Conservation (phyloP, 2,797 vertebrate species). For the Morus bassanus region DNA sequence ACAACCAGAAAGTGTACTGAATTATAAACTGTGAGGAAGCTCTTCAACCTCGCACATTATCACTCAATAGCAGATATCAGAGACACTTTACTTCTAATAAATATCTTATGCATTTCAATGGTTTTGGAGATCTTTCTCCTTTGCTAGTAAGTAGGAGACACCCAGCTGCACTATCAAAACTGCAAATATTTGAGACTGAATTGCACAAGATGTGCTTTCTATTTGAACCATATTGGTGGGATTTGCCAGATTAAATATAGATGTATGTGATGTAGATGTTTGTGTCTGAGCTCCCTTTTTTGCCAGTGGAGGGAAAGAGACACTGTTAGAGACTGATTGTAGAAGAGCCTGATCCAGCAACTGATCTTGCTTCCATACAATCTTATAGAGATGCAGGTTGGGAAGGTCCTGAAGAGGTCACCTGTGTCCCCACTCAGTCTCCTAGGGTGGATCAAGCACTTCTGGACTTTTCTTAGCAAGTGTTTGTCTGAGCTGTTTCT, state of each 20-base stretch:
- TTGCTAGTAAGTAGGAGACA: not conserved
- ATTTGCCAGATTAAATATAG: not conserved
- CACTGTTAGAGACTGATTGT: not conserved
- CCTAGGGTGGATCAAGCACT: not conserved
- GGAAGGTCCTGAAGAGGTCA: not conserved
- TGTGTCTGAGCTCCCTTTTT: not conserved
- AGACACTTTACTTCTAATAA: not conserved
- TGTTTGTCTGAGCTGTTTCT: not conserved
- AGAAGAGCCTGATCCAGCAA: not conserved
- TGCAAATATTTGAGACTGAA: constrained; percentile 8
- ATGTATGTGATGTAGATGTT: not conserved
- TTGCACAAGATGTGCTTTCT: not conserved
- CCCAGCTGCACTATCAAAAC: not conserved
- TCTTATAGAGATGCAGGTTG: not conserved
- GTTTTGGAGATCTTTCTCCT: not conserved
- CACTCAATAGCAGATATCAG: constrained; percentile 19
- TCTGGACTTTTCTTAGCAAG: not conserved
- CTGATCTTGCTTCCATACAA: not conserved
- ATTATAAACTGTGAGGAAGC: not conserved
- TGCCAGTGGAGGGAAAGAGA: not conserved
- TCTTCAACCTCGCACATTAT: constrained; percentile 28
- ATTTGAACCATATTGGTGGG: not conserved
- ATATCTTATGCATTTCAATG: not conserved
- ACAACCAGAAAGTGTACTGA: not conserved
- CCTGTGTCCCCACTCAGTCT: not conserved